Conservation (phyloP, 2,888 invertebrate genomes). For the Nemotelus nigrinus region DNA sequence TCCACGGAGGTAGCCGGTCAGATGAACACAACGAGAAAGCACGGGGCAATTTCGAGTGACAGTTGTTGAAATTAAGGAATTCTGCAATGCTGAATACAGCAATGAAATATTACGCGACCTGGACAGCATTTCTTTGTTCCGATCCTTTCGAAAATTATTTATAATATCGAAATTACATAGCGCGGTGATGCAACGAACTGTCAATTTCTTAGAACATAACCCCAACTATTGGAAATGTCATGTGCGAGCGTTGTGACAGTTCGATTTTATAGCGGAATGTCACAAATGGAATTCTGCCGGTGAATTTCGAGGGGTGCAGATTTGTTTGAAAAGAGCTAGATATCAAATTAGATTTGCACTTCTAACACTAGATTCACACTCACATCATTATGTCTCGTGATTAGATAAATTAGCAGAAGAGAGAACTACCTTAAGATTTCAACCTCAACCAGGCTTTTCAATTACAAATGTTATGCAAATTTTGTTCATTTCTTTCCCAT, state of each 20-base stretch:
- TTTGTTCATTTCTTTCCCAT: neutral
- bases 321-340: no score
- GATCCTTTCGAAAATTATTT: neutral
- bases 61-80: slow-evolving; percentile 20
- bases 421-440: no score
- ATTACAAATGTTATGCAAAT: no score
- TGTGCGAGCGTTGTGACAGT: neutral
- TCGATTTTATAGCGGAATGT: neutral
- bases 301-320: no score
- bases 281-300: no score
- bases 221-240: slow-evolving; percentile 19
- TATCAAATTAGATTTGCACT: no score
- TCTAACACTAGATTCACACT: no score
- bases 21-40: slow-evolving; percentile 46
- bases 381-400: no score
- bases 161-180: neutral
- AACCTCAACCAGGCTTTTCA: no score
- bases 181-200: slow-evolving; percentile 38
- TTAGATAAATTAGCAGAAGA: no score
- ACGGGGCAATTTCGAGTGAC: slow-evolving; percentile 22
- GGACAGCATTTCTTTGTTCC: slow-evolving; percentile 6
- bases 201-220: slow-evolving; percentile 22
- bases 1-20: slow-evolving; percentile 39
- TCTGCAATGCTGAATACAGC: slow-evolving; percentile 32
- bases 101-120: slow-evolving; percentile 35